These are phyloP conservation scores for Dione vanillae DNA, from an alignment of 2,888 invertebrate genomes.

Conservation along the genomic window DNA sequence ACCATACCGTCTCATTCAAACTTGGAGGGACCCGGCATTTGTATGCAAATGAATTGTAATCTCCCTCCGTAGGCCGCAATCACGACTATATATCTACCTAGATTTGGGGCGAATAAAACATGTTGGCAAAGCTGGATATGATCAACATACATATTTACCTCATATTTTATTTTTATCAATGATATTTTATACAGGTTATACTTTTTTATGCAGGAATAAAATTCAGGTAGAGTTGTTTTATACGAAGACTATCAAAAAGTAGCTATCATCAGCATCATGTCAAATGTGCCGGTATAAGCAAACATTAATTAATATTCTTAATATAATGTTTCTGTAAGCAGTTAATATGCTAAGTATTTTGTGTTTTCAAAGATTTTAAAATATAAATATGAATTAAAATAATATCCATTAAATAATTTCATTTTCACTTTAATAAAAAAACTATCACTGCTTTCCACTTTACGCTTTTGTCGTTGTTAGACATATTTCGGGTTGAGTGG, in stretches of 20 bases:
- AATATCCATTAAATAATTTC: no score
- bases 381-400: no score
- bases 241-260: neutral
- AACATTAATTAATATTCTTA: no score
- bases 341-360: no score
- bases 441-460: no score
- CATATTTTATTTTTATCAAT: neutral
- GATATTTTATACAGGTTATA: neutral
- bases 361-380: no score
- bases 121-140: slow-evolving; percentile 16
- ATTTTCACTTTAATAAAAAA: no score
- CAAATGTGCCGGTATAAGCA: neutral
- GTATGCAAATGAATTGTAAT: slow-evolving; percentile 81
- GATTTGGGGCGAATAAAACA: slow-evolving; percentile 41
- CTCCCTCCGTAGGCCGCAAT: slow-evolving; percentile 69
- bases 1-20: slow-evolving; percentile 72
- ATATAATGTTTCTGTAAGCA: no score
- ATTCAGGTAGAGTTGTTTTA: neutral
- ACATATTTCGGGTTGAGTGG: no score
- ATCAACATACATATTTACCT: slow-evolving; percentile 15
- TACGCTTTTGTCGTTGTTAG: no score
- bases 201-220: neutral
- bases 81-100: slow-evolving; percentile 63
- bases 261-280: neutral
- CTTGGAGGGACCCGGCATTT: slow-evolving; percentile 73